These are phyloP conservation scores for Mythimna pallens DNA, from an alignment of 2,888 invertebrate species.

Conservation along the genomic window DNA sequence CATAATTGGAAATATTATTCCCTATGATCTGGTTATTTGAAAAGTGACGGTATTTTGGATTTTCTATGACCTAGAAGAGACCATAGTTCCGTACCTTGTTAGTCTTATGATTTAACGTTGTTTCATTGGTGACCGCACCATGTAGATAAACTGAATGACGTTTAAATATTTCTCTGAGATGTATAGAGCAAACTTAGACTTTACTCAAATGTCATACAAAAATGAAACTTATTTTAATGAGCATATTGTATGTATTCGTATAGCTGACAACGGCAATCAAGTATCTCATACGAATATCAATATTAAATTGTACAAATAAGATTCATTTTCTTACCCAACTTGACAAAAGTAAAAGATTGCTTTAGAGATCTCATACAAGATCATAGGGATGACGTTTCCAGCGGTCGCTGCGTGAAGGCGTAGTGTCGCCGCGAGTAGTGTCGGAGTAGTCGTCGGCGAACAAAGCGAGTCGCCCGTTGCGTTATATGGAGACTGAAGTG, in stretches of 20 bases:
- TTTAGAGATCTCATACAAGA: neutral
- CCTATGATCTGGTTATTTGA: neutral
- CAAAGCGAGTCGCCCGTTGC: slow-evolving; percentile 58
- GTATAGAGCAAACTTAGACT: neutral
- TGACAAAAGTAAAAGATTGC: neutral
- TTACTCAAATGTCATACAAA: neutral
- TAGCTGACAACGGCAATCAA: neutral
- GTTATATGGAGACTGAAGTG: slow-evolving; percentile 82
- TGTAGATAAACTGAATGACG: neutral
- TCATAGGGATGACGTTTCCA: slow-evolving; percentile 28
- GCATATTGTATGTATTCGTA: neutral
- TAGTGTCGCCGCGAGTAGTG: slow-evolving; percentile 11
- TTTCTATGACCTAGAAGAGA: neutral
- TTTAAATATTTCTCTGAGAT: neutral
- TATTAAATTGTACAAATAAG: neutral
- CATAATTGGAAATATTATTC: slow-evolving; percentile 22
- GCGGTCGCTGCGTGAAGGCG: slow-evolving; percentile 5
- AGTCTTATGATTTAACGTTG: neutral
- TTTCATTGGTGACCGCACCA: too few relatives aligned
- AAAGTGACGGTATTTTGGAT: too few relatives aligned
- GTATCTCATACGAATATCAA: neutral
- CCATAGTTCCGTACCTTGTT: neutral
- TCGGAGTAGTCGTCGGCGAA: slow-evolving; percentile 14
- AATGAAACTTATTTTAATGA: neutral
- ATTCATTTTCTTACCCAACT: neutral